phyloP scores from a whole-genome alignment of 2,113 vertebrate species.

The Esox niger region DNA sequence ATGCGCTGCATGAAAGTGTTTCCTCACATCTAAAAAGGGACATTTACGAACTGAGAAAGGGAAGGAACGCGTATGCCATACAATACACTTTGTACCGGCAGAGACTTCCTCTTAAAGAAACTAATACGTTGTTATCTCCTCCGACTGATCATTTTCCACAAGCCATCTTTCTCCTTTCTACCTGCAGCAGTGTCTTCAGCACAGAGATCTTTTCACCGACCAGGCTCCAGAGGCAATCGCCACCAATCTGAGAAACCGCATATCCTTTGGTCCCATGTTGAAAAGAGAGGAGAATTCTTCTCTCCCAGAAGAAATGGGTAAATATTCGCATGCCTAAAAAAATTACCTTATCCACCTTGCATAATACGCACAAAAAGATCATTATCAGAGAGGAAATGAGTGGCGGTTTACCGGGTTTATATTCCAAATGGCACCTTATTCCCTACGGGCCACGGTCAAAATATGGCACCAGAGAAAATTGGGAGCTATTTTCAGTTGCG shows the following conservation, averaged over 20 bases:
- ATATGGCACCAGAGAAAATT: no score
- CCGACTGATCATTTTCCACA: slow-evolving; percentile 32
- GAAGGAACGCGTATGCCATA: neutral
- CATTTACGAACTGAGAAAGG: neutral
- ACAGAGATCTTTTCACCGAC: slow-evolving; percentile 30
- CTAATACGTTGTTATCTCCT: slow-evolving; percentile 40
- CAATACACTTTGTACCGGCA: slow-evolving; percentile 11
- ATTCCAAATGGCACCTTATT: no score
- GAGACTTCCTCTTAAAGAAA: slow-evolving; percentile 12
- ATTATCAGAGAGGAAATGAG: slow-evolving; percentile 43
- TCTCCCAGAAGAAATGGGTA: slow-evolving; percentile 47
- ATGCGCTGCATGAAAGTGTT: neutral
- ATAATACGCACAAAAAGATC: slow-evolving; percentile 3
- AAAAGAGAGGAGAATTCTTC: slow-evolving; percentile 55
- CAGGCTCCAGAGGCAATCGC: slow-evolving; percentile 30
- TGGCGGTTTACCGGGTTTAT: neutral
- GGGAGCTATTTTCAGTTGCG: no score
- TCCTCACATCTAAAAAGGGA: neutral
- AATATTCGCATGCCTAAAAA: slow-evolving; percentile 43
- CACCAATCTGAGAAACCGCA: slow-evolving; percentile 52
- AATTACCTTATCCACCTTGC: slow-evolving; percentile 36
- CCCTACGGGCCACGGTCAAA: no score
- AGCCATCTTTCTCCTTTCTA: slow-evolving; percentile 22
- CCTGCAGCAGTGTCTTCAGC: slow-evolving; percentile 45
- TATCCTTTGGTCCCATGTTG: slow-evolving; percentile 55